Conservation (phyloP, 1,140 invertebrate species). For the Diuraphis noxia region DNA sequence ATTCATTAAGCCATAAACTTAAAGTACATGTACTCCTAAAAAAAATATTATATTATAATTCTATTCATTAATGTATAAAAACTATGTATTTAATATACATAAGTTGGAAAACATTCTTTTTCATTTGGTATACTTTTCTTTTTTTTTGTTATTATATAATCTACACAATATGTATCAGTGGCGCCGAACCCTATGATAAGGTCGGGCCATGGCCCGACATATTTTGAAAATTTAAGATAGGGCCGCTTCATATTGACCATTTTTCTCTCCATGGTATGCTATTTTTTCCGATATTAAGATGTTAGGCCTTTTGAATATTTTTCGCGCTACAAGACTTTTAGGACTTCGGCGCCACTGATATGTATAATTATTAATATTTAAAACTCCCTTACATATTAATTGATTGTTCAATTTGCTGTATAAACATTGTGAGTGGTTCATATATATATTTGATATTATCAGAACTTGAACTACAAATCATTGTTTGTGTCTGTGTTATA, state of each 20-base stretch:
- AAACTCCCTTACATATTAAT: conserved; percentile 26
- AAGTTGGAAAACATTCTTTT: background rate
- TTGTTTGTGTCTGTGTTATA: conserved; percentile 40
- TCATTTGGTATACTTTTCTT: background rate
- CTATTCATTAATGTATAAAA: no score
- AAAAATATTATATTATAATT: conserved; percentile 48
- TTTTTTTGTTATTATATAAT: background rate
- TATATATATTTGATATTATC: conserved; percentile 38
- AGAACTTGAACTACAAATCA: conserved; percentile 44
- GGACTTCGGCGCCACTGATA: no score
- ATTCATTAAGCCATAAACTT: conserved; percentile 75
- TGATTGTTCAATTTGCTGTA: conserved; percentile 75
- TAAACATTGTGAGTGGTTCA: conserved; percentile 71
- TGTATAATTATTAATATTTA: background rate
- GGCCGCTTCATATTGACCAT: no score
- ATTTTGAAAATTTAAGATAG: no score
- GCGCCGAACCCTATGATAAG: no score
- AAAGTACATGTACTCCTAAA: conserved; percentile 65
- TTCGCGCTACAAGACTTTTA: no score
- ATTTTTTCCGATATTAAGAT: no score
- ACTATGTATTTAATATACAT: background rate
- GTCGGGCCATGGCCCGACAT: no score
- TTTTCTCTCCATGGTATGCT: no score
- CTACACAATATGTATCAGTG: background rate
- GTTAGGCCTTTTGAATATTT: no score